Evolutionary conservation across 2,888 invertebrate genomes (phyloP).

Genomic region (Drosophila mimica): DNA sequence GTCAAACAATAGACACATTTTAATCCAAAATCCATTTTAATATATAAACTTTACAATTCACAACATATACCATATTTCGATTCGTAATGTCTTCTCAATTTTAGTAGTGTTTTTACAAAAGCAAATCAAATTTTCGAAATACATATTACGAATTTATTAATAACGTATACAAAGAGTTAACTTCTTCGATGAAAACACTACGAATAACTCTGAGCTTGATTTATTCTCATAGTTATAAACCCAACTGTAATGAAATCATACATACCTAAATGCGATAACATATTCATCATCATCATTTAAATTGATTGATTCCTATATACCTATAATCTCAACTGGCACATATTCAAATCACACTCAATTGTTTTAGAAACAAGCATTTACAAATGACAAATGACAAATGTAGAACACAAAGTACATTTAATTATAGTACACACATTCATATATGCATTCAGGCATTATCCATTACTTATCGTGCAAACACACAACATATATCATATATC

Average conservation of each 20-base stretch:
- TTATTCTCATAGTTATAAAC: slow-evolving; percentile 17
- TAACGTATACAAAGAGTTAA: slow-evolving; percentile 15
- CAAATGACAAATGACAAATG: slow-evolving; percentile 30
- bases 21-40: slow-evolving; percentile 20
- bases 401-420: slow-evolving; percentile 44
- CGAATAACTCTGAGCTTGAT: slow-evolving; percentile 15
- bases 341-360: slow-evolving; percentile 51
- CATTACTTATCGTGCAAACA: slow-evolving; percentile 25
- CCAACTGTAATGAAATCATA: slow-evolving; percentile 21
- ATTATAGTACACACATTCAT: slow-evolving; percentile 22
- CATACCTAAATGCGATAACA: slow-evolving; percentile 13
- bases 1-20: slow-evolving; percentile 34
- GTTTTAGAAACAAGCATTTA: slow-evolving; percentile 59
- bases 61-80: slow-evolving; percentile 2
- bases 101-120: slow-evolving; percentile 51
- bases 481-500: slow-evolving; percentile 35
- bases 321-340: slow-evolving; percentile 56
- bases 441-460: slow-evolving; percentile 23
- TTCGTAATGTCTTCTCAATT: slow-evolving; percentile 33
- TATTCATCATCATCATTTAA: slow-evolving; percentile 63
- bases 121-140: slow-evolving; percentile 22
- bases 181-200: slow-evolving; percentile 2
- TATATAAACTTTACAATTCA: slow-evolving; percentile 19
- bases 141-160: slow-evolving; percentile 52
- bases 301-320: slow-evolving; percentile 26